These are phyloP conservation scores for Oikopleura vanhoeffeni DNA, from an alignment of 23 tunicate species.

Conservation along the genomic window DNA sequence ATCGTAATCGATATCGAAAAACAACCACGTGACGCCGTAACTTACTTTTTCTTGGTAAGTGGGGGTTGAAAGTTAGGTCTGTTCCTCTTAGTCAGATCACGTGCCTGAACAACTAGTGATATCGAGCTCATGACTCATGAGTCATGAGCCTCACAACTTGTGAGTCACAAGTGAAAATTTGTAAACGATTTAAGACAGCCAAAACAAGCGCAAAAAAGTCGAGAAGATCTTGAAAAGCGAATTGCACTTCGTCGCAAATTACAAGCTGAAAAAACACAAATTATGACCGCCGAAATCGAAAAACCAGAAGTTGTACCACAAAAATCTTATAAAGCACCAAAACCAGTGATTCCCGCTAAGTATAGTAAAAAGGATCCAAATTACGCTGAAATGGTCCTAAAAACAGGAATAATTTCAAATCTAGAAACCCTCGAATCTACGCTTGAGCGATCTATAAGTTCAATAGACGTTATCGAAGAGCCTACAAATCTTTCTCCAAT, in stretches of 20 bases:
- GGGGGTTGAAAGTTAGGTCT: no score
- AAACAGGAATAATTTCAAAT: background rate
- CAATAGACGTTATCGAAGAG: background rate
- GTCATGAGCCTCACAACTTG: no score
- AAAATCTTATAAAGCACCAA: background rate
- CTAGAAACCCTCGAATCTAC: background rate
- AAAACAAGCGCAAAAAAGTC: no score
- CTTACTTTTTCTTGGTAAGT: no score
- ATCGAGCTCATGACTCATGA: no score
- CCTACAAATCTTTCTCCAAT: background rate
- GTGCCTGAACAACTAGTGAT: no score
- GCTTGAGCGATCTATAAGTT: background rate
- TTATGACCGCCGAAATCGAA: background rate
- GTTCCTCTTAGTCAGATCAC: no score
- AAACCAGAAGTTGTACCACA: background rate
- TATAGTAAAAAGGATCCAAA: background rate
- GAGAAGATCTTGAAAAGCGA: background rate
- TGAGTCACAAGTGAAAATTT: background rate
- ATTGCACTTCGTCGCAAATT: background rate
- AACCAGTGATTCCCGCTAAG: background rate
- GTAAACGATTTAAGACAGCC: no score
- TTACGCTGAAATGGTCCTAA: background rate
- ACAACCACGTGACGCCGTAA: no score
- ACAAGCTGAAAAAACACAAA: background rate
- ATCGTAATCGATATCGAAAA: no score